Evolutionary conservation across 2,888 invertebrate species (phyloP), one percentile per base, ranked within the genome.

Genomic region (Pherbina coryleti): DNA sequence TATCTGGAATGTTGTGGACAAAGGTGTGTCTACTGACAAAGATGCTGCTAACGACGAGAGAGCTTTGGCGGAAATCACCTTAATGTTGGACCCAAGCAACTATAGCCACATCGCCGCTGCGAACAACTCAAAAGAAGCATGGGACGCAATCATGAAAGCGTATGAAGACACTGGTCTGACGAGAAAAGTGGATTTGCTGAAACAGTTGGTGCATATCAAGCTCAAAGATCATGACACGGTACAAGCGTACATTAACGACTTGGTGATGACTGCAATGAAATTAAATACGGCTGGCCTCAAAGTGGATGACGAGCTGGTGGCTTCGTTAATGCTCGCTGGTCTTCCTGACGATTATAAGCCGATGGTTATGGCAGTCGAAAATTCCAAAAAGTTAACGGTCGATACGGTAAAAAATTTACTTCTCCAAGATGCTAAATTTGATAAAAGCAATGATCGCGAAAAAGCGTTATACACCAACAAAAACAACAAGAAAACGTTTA

Each of bases 341-440:
- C 49, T 79, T 53, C 62, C 69, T 0, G 76, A 79, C 25, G 73
- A 70, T 17, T 75, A 75, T 25, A 75, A 67, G 11, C 72, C 76
- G 14, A 76, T 76, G 74, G 70, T 76, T 67, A 78, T 76, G 76
- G 76, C 37, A 14, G 67, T 78, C 49, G 75, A 78, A 75, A 78
- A 60, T 22, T 67, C 14, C 51, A 51, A 51, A 51, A 70, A 74
- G 75, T 78, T 14, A 78, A 66, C 11, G 51, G 75, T 19, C 72
- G 51, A 51, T 51, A 51, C n/a, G 51, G 51, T 51, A 17, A 51
- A 51, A 51, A 51, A 51, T 51, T n/a, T 51, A 17, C 51, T 51
- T 17, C 51, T 51, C 17, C 51, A 51, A 51, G 51, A 51, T 51
- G 51, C 31, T 31, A 31, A 31, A 31, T 31, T 31, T 31, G 31